Percentiles rank a stretch among this genome's conserved stretches.
phyloP scores from a whole-genome alignment of 2,797 vertebrate genomes.

The Gymnocypris eckloni region DNA sequence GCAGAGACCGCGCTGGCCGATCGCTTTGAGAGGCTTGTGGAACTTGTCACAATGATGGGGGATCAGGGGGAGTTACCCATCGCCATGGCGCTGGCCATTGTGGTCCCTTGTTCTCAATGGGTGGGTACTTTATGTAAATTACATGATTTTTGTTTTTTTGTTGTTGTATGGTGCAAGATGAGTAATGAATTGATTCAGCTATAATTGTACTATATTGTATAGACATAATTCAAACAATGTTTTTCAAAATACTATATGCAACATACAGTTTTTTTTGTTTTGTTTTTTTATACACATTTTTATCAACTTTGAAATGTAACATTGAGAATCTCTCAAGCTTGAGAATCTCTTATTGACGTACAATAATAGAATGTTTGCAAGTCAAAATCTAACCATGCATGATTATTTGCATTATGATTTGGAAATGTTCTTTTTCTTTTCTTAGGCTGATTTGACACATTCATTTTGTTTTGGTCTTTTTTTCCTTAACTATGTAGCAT shows the following conservation, averaged over 20 bases:
- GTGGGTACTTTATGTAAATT: slow-evolving; percentile 75
- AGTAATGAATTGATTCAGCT: not conserved
- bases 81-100: slow-evolving; percentile 96
- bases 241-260: not conserved
- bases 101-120: slow-evolving; percentile 98
- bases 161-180: not conserved
- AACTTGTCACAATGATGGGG: slow-evolving; percentile 98
- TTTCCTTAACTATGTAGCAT: not conserved
- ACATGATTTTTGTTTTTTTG: not conserved
- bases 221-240: not conserved
- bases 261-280: not conserved
- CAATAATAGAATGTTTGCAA: not conserved
- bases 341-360: not conserved
- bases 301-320: not conserved
- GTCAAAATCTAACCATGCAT: not conserved
- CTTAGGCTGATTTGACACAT: not conserved
- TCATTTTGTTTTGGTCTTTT: not conserved
- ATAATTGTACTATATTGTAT: not conserved
- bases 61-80: slow-evolving; percentile 98
- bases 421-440: not conserved
- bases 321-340: not conserved
- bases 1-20: slow-evolving; percentile 95
- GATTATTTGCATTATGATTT: slow-evolving; percentile 22
- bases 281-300: not conserved
- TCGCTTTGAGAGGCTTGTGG: slow-evolving; percentile 95